Conservation (phyloP, 2,113 vertebrate genomes). For the Bombycilla garrulus region DNA sequence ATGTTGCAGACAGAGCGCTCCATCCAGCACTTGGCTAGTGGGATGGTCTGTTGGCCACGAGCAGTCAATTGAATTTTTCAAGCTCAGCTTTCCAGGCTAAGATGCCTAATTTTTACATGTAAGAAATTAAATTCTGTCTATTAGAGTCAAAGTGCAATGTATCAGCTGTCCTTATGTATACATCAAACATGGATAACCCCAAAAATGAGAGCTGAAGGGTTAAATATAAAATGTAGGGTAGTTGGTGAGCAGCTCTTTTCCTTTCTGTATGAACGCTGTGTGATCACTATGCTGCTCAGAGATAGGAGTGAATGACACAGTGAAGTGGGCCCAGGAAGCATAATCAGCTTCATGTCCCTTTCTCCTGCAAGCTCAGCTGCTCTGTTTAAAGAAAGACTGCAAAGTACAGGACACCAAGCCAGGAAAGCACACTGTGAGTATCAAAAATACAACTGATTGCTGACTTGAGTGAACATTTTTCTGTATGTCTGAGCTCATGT, state of each 20-base stretch:
- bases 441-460: not conserved
- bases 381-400: not conserved
- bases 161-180: not conserved
- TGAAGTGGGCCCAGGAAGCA: not conserved
- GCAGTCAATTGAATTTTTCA: not conserved
- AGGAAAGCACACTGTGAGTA: not conserved
- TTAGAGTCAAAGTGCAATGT: not conserved
- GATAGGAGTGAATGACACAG: not conserved
- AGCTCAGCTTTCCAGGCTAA: not conserved
- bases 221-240: not conserved
- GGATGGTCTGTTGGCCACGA: not conserved
- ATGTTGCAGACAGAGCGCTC: not conserved
- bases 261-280: not conserved
- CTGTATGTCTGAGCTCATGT: not conserved
- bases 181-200: not conserved
- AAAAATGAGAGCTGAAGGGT: not conserved
- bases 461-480: not conserved
- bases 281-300: not conserved
- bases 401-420: not conserved
- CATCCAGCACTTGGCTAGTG: not conserved
- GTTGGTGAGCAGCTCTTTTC: not conserved
- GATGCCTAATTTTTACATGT: not conserved
- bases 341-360: not conserved
- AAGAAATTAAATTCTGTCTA: not conserved
- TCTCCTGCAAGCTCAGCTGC: not conserved